phyloP scores from a whole-genome alignment of 2,888 invertebrate genomes.

The Chrysolina haemoptera region DNA sequence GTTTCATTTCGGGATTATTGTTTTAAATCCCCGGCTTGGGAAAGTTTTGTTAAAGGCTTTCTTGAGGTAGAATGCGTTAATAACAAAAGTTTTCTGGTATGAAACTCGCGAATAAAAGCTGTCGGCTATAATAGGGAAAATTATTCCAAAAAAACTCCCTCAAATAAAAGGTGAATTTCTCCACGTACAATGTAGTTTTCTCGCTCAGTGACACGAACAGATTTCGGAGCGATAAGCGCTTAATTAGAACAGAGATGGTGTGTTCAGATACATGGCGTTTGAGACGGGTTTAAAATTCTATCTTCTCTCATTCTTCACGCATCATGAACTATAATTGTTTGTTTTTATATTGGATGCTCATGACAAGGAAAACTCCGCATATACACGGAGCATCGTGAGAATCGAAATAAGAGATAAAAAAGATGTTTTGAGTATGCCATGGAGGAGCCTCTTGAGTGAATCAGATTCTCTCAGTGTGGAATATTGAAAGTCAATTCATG shows the following conservation, averaged over 20 bases:
- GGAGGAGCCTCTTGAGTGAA: no score
- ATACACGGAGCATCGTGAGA: no score
- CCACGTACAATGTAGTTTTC: conserved; percentile 13
- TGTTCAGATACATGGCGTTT: not conserved
- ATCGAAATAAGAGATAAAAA: no score
- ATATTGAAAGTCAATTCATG: no score
- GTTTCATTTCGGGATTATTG: conserved; percentile 60
- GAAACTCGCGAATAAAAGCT: conserved; percentile 31
- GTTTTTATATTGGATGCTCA: no score
- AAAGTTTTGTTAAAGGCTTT: conserved; percentile 47
- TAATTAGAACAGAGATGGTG: not conserved
- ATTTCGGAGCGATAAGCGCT: not conserved
- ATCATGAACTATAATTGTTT: no score
- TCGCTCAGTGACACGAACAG: conserved; percentile 5
- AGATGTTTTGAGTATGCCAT: no score
- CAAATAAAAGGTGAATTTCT: conserved; percentile 28
- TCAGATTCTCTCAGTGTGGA: no score
- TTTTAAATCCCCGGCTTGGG: conserved; percentile 53
- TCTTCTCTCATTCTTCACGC: no score
- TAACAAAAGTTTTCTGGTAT: conserved; percentile 49
- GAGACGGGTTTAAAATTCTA: not conserved
- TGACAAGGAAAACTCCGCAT: no score
- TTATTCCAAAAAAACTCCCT: conserved; percentile 24
- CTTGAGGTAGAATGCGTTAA: conserved; percentile 51
- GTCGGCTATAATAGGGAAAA: conserved; percentile 28